Conservation (phyloP, 1,140 invertebrate species). For the Philaenus spumarius region DNA sequence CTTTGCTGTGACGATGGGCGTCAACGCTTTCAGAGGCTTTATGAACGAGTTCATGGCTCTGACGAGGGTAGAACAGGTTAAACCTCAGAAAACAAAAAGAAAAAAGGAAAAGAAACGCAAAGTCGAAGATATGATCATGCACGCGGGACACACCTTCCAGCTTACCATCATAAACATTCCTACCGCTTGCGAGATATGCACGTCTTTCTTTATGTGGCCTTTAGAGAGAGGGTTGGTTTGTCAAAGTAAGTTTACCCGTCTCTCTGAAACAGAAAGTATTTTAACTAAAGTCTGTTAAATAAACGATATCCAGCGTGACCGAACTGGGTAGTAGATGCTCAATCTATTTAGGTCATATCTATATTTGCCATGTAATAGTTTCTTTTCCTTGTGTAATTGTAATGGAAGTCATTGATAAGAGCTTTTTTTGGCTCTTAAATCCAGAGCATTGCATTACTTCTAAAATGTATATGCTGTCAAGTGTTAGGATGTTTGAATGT, state of each 20-base stretch:
- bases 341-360: too few relatives aligned
- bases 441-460: too few relatives aligned
- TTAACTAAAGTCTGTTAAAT: too few relatives aligned
- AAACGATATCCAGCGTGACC: too few relatives aligned
- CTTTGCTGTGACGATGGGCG: conserved; percentile 87
- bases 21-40: conserved; percentile 93
- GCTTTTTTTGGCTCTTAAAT: too few relatives aligned
- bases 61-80: conserved; percentile 64
- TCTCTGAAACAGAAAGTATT: too few relatives aligned
- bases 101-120: conserved; percentile 81
- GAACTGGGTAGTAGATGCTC: too few relatives aligned
- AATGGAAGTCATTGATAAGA: too few relatives aligned
- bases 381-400: too few relatives aligned
- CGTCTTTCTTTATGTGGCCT: conserved; percentile 91
- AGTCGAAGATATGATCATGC: conserved; percentile 62
- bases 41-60: conserved; percentile 91
- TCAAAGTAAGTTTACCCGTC: conserved; percentile 55
- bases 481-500: too few relatives aligned
- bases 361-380: too few relatives aligned
- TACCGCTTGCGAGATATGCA: conserved; percentile 93
- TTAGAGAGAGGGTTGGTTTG: conserved; percentile 84
- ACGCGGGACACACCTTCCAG: conserved; percentile 78
- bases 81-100: conserved; percentile 36
- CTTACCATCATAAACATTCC: conserved; percentile 92
- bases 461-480: too few relatives aligned